Evolutionary conservation across 2,888 invertebrate species (phyloP), one percentile per base, ranked within the genome.

Genomic region (Ligdia adustata): DNA sequence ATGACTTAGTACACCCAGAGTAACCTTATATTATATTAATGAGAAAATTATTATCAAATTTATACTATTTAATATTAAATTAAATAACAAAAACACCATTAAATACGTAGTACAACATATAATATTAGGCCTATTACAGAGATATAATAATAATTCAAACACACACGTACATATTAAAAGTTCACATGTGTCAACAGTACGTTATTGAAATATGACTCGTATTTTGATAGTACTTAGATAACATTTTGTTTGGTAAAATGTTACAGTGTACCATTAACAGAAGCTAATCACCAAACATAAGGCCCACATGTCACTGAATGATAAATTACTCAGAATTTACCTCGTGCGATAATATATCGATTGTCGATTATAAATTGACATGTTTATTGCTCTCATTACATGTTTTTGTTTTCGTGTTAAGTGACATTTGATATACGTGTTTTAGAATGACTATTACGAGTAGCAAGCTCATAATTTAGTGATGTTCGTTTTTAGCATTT

Each of bases 241-340:
- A 6, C 11, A 32, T 51, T 47, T 42, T 6, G 37, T 20, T 11
- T 26, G 24, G n/a, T 7, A 3, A 27, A 11, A 14, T 28, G 27
- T 33, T 32, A 46, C 47, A 52, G 48, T 52, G 33, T 26, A 38
- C 52, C 55, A 57, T 59, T 59, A 60, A 32, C 33, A 44, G 55
- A 44, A 52, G 52, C 58, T 64, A 64, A 64, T 64, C 60, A 60
- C 60, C 60, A 47, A 57, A 63, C 60, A 64, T 55, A 58, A 51
- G 57, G 52, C 55, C 45, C 51, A 44, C 54, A 40, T 51, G 64
- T 64, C 62, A 60, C 45, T 49, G 50, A 48, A 55, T 64, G 62
- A 64, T 64, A 57, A 62, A 64, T 64, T 57, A 64, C 58, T 39
- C 42, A 52, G 50, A 51, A 47, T 47, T 44, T 49, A 37, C 39